These are phyloP conservation scores for Emesis furor DNA, from an alignment of 2,888 invertebrate species.

Conservation along the genomic window DNA sequence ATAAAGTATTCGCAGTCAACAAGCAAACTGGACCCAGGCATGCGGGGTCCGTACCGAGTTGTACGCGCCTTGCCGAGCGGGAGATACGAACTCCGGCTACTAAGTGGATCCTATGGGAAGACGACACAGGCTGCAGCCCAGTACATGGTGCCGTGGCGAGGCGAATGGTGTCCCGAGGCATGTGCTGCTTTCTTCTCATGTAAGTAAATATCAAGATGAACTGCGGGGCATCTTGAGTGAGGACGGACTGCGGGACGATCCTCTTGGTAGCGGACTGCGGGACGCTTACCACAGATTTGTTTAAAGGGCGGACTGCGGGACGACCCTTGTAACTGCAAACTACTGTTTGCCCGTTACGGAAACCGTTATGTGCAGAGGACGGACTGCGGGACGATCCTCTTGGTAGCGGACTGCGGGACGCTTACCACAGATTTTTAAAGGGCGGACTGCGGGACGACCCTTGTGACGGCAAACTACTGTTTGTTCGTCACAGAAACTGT, in stretches of 20 bases:
- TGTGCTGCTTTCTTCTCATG: conserved; percentile 48
- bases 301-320: conserved; percentile 33
- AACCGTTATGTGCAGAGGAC: background rate
- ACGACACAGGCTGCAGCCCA: conserved; percentile 64
- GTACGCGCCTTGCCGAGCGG: conserved; percentile 29
- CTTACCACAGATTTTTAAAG: background rate
- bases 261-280: conserved; percentile 14
- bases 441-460: conserved; percentile 30
- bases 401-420: conserved; percentile 14
- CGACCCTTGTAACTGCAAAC: conserved; percentile 7
- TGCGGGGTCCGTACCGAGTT: conserved; percentile 61
- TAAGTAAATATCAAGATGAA: conserved; percentile 23
- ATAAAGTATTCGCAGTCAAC: conserved; percentile 57
- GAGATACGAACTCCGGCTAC: conserved; percentile 53
- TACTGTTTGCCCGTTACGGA: background rate
- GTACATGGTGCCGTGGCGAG: conserved; percentile 65
- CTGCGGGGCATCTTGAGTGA: conserved; percentile 17
- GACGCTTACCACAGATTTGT: background rate
- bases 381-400: conserved; percentile 9
- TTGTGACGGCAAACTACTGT: conserved; percentile 5
- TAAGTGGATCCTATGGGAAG: conserved; percentile 63
- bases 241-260: conserved; percentile 23
- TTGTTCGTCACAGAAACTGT: background rate
- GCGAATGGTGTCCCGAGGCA: conserved; percentile 54
- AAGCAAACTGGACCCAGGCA: conserved; percentile 63